Evolutionary conservation across 2,797 vertebrate genomes (phyloP), one percentile per base, ranked within the genome.

Genomic region (Melanotaenia parkinsoni): DNA sequence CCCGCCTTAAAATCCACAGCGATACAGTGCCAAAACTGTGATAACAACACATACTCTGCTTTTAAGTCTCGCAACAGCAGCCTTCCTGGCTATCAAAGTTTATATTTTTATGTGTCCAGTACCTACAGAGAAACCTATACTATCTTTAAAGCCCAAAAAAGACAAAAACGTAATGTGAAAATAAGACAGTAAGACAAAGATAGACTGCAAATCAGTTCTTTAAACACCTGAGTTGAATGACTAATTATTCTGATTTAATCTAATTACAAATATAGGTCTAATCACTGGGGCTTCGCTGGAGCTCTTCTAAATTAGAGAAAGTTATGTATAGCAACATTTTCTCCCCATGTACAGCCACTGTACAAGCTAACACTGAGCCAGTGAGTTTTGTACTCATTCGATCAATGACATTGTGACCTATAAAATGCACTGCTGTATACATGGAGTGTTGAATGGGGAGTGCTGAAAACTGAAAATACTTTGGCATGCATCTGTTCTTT

Each of bases 221-320:
- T 80, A 78, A 89, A 87, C 73, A 82, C 74, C 70, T 74, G 70
- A 79, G 86, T 88, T 83, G 74, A 86, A 75, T 79, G 81, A 79
- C 81, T 82, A 88, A 89, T 90, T 78, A 58, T 83, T 91, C 86
- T 83, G 89, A 92, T 91, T 82, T 51, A 37, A 68, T 71, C 79
- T 84, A 89, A 90, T 87, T 89, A 74, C 78, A 80, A 82, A 85
- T 75, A 72, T 66, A 79, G 70, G 71, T 74, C 86, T 87, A 83
- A 88, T 80, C 43, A 45, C 43, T 20, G 5, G 43, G 65, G 79
- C 66, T 80, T 67, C 63, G 66, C 50, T 67, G 72, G 72, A 85
- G 67, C 73, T 10, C 61, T 28, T 40, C 61, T 79, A 51, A 79
- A 72, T 85, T 65, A 74, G 66, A 81, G 74, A 70, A 63, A 50